A percentile compares a stretch with the other conserved stretches of the same genome.
These are phyloP conservation scores for Parnassius orleans DNA, from an alignment of 2,888 invertebrate species.

Conservation along the genomic window DNA sequence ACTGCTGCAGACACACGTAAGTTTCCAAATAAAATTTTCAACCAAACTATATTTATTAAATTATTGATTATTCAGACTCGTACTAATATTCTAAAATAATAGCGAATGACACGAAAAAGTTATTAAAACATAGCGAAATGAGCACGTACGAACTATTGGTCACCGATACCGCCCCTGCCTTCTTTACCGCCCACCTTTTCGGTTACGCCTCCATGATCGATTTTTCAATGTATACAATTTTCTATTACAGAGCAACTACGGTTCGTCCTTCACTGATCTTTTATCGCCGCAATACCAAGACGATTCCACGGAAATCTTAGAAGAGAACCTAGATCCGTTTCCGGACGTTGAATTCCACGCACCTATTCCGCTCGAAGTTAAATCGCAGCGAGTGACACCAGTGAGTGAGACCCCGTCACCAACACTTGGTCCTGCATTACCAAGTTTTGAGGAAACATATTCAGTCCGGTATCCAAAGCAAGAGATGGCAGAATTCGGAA, in stretches of 20 bases:
- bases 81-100: slow-evolving; percentile 10
- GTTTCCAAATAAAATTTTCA: slow-evolving; percentile 38
- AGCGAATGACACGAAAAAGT: slow-evolving; percentile 39
- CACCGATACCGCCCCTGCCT: slow-evolving; percentile 59
- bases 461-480: slow-evolving; percentile 87
- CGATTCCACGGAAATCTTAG: slow-evolving; percentile 85
- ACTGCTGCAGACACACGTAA: slow-evolving; percentile 95
- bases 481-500: slow-evolving; percentile 83
- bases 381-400: slow-evolving; percentile 66
- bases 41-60: no score
- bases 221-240: slow-evolving; percentile 36
- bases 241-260: slow-evolving; percentile 87
- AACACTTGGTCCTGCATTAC: slow-evolving; percentile 83
- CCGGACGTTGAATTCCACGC: slow-evolving; percentile 84
- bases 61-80: no score
- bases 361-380: slow-evolving; percentile 65
- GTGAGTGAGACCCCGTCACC: slow-evolving; percentile 72
- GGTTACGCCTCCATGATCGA: slow-evolving; percentile 61
- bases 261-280: slow-evolving; percentile 89
- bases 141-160: slow-evolving; percentile 55
- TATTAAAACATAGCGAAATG: slow-evolving; percentile 38
- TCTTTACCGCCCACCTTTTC: slow-evolving; percentile 62
- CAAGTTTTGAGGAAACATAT: slow-evolving; percentile 94
- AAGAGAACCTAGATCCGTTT: slow-evolving; percentile 88
- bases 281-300: slow-evolving; percentile 87